Conservation (phyloP, 2,888 invertebrate species). For the Iselma pallidipennis region DNA sequence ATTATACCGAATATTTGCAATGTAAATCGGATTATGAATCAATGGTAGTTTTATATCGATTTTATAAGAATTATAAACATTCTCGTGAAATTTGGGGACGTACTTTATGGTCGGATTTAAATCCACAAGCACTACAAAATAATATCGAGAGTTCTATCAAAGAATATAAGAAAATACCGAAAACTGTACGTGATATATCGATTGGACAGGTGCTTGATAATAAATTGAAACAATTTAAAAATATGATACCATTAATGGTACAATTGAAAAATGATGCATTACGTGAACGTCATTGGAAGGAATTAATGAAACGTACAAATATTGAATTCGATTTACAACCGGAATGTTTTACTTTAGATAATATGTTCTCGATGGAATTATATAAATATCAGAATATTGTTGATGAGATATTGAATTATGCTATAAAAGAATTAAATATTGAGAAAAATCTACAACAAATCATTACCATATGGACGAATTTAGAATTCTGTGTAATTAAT, state of each 20-base stretch:
- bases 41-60: slow-evolving; percentile 74
- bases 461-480: slow-evolving; percentile 71
- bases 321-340: slow-evolving; percentile 85
- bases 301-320: slow-evolving; percentile 85
- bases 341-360: slow-evolving; percentile 82
- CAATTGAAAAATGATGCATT: slow-evolving; percentile 90
- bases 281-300: slow-evolving; percentile 87
- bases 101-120: slow-evolving; percentile 85
- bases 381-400: slow-evolving; percentile 85
- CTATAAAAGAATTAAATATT: slow-evolving; percentile 88
- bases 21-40: slow-evolving; percentile 66
- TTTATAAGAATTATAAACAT: slow-evolving; percentile 77
- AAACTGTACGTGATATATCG: slow-evolving; percentile 61
- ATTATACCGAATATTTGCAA: slow-evolving; percentile 75
- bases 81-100: slow-evolving; percentile 82
- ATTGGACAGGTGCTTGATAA: slow-evolving; percentile 73
- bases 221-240: slow-evolving; percentile 88
- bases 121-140: slow-evolving; percentile 80
- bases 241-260: slow-evolving; percentile 85
- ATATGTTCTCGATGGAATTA: slow-evolving; percentile 92
- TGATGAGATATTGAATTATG: slow-evolving; percentile 83
- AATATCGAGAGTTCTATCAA: slow-evolving; percentile 85
- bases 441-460: slow-evolving; percentile 86
- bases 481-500: slow-evolving; percentile 66
- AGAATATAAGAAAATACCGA: slow-evolving; percentile 76